phyloP scores from a whole-genome alignment of 2,888 invertebrate species.

The Esperia sulphurella region DNA sequence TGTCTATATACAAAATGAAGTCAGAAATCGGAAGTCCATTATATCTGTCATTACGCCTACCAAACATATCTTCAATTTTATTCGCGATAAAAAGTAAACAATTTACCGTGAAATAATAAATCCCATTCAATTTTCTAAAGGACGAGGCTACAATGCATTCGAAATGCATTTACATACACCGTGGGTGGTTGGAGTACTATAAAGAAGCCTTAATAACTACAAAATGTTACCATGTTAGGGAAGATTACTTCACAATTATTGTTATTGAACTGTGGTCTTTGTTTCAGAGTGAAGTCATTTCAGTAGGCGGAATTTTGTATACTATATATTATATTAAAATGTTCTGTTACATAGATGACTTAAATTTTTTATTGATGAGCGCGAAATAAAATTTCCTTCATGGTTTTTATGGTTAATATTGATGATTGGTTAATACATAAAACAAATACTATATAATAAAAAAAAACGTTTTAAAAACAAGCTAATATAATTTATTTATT shows the following conservation, averaged over 20 bases:
- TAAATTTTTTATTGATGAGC: no score
- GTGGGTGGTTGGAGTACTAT: slow-evolving; percentile 28
- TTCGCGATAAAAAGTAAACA: background rate
- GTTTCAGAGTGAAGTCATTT: slow-evolving; percentile 14
- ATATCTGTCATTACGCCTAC: no score
- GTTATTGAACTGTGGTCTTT: background rate
- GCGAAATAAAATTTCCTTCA: no score
- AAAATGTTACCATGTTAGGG: slow-evolving; percentile 4
- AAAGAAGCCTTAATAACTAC: slow-evolving; percentile 13
- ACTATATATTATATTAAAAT: slow-evolving; percentile 13
- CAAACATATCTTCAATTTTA: no score
- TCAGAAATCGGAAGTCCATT: no score
- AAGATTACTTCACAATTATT: background rate
- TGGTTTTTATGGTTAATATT: no score
- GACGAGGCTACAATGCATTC: slow-evolving; percentile 16
- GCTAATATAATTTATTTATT: no score
- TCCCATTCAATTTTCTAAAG: slow-evolving; percentile 20
- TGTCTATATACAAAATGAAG: no score
- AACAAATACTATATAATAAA: no score
- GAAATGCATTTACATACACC: slow-evolving; percentile 28
- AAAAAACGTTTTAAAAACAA: no score
- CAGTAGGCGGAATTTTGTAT: slow-evolving; percentile 15
- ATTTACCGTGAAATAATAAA: slow-evolving; percentile 14
- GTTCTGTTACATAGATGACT: background rate
- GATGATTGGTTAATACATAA: no score